phyloP scores from a whole-genome alignment of 1,140 invertebrate species.

The Hycleus phaleratus region DNA sequence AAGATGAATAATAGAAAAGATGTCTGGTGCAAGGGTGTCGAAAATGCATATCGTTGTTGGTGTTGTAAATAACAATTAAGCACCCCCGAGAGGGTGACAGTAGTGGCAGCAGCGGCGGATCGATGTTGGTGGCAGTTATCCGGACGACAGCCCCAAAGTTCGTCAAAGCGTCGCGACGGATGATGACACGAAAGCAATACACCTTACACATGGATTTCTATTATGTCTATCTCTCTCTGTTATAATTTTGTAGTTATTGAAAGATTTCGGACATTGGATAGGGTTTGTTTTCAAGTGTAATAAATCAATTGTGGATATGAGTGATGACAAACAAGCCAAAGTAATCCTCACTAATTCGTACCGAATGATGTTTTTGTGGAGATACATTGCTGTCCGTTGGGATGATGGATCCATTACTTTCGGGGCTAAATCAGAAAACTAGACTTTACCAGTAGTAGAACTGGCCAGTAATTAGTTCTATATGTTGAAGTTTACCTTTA shows the following conservation, averaged over 20 bases:
- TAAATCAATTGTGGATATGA: conserved; percentile 28
- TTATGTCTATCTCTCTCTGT: too few relatives aligned
- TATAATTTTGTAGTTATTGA: too few relatives aligned
- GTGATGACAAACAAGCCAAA: conserved; percentile 33
- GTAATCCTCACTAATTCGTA: conserved; percentile 28
- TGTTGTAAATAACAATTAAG: conserved; percentile 21
- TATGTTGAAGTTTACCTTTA: too few relatives aligned
- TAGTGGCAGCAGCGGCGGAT: conserved; percentile 25
- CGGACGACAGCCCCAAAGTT: conserved; percentile 34
- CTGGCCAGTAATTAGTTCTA: conserved; percentile 26
- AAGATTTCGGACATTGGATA: too few relatives aligned
- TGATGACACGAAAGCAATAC: too few relatives aligned
- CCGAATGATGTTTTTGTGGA: conserved; percentile 33
- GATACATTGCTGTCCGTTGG: conserved; percentile 35
- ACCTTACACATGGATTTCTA: too few relatives aligned
- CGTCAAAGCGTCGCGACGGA: not conserved
- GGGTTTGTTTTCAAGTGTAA: conserved; percentile 2
- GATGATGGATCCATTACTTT: conserved; percentile 43
- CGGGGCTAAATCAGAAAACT: conserved; percentile 25
- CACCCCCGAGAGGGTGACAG: conserved; percentile 3
- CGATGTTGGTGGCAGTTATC: conserved; percentile 36
- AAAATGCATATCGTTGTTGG: not conserved
- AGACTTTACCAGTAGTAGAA: conserved; percentile 13
- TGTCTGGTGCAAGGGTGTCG: too few relatives aligned
- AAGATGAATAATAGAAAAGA: too few relatives aligned